phyloP scores from a whole-genome alignment of 2,888 invertebrate species.

The Acanthacorydalis orientalis region DNA sequence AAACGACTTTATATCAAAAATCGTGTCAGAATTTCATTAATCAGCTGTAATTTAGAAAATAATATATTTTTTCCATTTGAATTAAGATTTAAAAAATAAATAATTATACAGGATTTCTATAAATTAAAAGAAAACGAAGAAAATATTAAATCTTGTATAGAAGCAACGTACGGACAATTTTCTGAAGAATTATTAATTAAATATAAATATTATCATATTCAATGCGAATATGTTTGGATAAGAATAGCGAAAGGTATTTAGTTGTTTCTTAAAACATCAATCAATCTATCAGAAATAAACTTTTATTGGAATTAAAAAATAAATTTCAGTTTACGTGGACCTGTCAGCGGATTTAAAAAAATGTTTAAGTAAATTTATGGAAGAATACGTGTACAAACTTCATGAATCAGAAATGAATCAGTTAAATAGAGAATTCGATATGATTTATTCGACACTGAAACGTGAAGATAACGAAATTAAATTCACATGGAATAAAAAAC shows the following conservation, averaged over 20 bases:
- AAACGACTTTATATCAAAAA: no score
- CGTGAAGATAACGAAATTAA: not conserved
- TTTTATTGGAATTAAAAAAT: no score
- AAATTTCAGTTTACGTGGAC: no score
- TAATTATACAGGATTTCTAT: slow-evolving; percentile 4
- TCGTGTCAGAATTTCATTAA: no score
- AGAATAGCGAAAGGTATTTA: slow-evolving; percentile 3
- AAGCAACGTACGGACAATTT: not conserved
- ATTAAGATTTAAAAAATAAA: no score
- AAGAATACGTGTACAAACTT: no score
- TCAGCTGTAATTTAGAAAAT: no score
- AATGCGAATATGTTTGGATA: slow-evolving; percentile 3
- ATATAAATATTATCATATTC: slow-evolving; percentile 5
- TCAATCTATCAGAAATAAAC: not conserved
- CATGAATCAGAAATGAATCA: no score
- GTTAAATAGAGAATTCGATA: no score
- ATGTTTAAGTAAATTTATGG: no score
- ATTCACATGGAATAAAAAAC: not conserved
- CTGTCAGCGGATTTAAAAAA: no score
- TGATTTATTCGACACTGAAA: not conserved
- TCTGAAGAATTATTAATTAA: slow-evolving; percentile 2
- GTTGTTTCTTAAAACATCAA: not conserved
- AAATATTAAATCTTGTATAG: not conserved
- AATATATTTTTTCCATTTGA: no score
- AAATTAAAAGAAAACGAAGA: not conserved